Percentiles rank a stretch among this genome's conserved stretches.
phyloP scores from a whole-genome alignment of 2,888 invertebrate species.

The Diaphora mendica region DNA sequence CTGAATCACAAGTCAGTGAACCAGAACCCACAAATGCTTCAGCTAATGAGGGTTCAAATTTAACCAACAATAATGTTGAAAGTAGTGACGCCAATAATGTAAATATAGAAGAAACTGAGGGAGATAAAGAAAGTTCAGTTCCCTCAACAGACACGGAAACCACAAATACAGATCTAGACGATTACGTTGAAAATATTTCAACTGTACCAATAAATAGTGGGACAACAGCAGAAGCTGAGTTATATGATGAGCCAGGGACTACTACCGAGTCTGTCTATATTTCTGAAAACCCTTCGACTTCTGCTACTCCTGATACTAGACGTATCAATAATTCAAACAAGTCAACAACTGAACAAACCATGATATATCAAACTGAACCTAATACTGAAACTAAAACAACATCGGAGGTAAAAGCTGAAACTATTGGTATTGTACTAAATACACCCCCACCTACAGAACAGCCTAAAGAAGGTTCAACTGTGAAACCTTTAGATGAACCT shows the following conservation, averaged over 20 bases:
- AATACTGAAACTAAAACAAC: conserved; percentile 72
- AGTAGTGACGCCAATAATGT: not conserved
- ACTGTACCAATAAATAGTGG: conserved; percentile 70
- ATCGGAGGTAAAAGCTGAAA: conserved; percentile 73
- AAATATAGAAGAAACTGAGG: conserved; percentile 53
- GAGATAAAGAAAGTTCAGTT: conserved; percentile 66
- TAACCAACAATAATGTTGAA: not conserved
- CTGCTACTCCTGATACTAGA: conserved; percentile 55
- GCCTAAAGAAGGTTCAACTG: conserved; percentile 20
- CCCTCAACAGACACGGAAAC: conserved; percentile 41
- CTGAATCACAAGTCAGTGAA: not conserved
- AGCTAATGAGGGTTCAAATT: conserved; percentile 39
- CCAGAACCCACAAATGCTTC: conserved; percentile 56
- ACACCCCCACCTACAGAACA: conserved; percentile 55
- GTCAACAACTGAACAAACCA: conserved; percentile 52
- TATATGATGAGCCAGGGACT: conserved; percentile 64
- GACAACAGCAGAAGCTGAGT: conserved; percentile 60
- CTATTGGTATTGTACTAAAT: conserved; percentile 72
- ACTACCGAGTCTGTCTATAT: conserved; percentile 76
- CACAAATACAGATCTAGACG: conserved; percentile 55
- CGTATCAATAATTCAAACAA: conserved; percentile 52
- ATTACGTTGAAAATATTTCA: conserved; percentile 76
- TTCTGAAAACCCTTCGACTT: conserved; percentile 72
- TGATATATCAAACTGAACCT: conserved; percentile 46
- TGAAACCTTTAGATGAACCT: not conserved